Evolutionary conservation across 1,140 invertebrate species (phyloP).

Genomic region (Pseudomyrmex cubaensis): DNA sequence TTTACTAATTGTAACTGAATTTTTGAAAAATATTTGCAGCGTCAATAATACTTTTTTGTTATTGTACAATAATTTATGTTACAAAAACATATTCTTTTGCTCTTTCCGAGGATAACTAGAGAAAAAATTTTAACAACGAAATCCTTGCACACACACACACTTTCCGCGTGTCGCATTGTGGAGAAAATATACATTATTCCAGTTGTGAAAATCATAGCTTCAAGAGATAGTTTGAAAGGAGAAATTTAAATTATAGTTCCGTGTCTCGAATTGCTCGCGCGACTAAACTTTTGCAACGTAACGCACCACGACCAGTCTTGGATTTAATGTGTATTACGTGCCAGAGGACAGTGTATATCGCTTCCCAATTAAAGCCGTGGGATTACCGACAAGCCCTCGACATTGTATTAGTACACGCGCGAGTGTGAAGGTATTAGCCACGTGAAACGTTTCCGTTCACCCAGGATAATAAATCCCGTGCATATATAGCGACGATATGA

Average conservation of each 20-base stretch:
- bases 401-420: constrained; percentile 40
- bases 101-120: neutral
- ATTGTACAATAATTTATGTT: constrained; percentile 1
- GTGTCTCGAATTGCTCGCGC: neutral
- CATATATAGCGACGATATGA: neutral
- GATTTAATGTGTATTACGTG: constrained; percentile 63
- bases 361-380: constrained; percentile 63
- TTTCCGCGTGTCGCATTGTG: too few relatives aligned
- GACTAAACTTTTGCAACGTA: constrained; percentile 13
- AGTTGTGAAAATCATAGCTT: neutral
- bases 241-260: neutral
- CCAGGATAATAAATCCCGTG: constrained; percentile 17
- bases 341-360: constrained; percentile 48
- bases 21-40: too few relatives aligned
- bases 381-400: constrained; percentile 59
- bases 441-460: constrained; percentile 5
- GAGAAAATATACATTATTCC: neutral
- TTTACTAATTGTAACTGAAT: too few relatives aligned
- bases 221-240: neutral
- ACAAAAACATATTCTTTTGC: neutral
- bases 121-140: neutral
- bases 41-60: neutral
- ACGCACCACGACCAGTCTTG: constrained; percentile 34
- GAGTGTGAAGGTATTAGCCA: constrained; percentile 25
- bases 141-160: too few relatives aligned